phyloP scores from a whole-genome alignment of 2,113 vertebrate genomes.

The Alosa alosa region DNA sequence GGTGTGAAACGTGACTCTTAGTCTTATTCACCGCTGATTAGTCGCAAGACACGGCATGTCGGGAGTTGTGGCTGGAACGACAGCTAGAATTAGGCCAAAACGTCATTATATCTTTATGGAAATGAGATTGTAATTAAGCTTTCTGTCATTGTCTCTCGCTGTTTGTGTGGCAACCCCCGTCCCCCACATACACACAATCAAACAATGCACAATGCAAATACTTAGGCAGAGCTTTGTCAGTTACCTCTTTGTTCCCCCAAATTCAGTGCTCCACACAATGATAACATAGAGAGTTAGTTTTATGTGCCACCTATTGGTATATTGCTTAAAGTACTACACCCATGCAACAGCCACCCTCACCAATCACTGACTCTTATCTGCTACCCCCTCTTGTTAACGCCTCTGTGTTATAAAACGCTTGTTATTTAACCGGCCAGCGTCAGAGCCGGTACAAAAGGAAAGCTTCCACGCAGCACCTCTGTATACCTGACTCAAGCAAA shows the following conservation, averaged over 20 bases:
- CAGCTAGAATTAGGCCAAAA: neutral
- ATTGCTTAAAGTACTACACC: neutral
- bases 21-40: neutral
- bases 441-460: neutral
- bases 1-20: no score
- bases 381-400: neutral
- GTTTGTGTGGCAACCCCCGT: neutral
- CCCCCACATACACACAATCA: neutral
- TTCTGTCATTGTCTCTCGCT: neutral
- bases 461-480: neutral
- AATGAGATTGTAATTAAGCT: neutral
- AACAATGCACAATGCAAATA: neutral
- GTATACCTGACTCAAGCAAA: slow-evolving; percentile 10
- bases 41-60: neutral
- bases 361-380: neutral
- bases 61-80: neutral
- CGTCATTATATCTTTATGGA: neutral
- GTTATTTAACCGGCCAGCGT: neutral
- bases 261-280: neutral
- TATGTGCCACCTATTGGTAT: neutral
- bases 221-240: neutral
- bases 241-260: neutral
- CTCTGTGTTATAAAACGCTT: neutral
- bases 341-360: neutral
- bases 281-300: neutral